Evolutionary conservation across 2,888 invertebrate genomes (phyloP).

Genomic region (Acanthosoma haemorrhoidale): DNA sequence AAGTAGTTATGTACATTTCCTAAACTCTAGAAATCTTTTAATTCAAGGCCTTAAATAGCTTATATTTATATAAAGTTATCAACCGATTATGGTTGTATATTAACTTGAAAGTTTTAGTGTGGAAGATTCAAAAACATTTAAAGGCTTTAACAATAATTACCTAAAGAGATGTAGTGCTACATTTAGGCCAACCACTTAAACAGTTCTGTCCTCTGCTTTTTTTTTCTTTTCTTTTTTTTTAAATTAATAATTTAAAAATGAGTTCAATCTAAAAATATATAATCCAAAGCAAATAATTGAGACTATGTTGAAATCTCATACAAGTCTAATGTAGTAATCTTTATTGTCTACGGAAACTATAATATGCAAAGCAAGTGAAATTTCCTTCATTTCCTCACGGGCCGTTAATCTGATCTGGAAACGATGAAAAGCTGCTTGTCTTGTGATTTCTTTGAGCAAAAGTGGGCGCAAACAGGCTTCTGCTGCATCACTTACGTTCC

Average conservation of each 20-base stretch:
- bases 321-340: background rate
- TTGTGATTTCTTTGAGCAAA: conserved; percentile 16
- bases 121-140: background rate
- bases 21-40: background rate
- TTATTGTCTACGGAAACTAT: conserved; percentile 26
- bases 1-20: background rate
- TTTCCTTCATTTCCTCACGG: background rate
- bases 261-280: background rate
- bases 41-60: background rate
- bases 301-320: background rate
- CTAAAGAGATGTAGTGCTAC: no score
- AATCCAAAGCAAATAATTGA: background rate
- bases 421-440: background rate
- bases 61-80: background rate
- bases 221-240: no score
- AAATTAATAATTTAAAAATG: background rate
- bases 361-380: background rate
- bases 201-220: background rate
- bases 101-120: background rate
- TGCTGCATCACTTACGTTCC: background rate
- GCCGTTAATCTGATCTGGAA: background rate
- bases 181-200: background rate
- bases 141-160: background rate
- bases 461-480: conserved; percentile 10
- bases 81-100: background rate